Conservation (phyloP, 23 tunicate genomes). For the Ciona savignyi region DNA sequence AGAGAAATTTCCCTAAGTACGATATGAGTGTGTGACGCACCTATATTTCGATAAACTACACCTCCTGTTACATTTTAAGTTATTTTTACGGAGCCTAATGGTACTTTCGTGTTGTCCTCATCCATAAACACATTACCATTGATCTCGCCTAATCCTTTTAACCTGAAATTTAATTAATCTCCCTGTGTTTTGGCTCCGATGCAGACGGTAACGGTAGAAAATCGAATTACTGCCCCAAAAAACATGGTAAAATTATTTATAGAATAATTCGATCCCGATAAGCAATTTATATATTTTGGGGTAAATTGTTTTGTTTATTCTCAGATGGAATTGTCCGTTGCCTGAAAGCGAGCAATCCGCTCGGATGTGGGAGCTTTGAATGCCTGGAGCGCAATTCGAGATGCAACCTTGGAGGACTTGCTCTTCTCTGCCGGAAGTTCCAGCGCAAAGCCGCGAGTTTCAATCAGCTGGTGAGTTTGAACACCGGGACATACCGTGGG, state of each 20-base stretch:
- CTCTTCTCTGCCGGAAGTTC: constrained; percentile 15
- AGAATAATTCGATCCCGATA: neutral
- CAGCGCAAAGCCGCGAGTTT: constrained; percentile 1
- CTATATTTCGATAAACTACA: no score
- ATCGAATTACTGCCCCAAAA: neutral
- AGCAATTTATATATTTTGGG: no score
- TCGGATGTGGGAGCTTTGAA: constrained; percentile 15
- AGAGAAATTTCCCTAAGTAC: neutral
- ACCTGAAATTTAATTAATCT: neutral
- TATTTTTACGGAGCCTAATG: no score
- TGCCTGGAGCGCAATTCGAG: constrained; percentile 7
- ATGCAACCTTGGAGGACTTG: constrained; percentile 9
- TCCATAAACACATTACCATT: neutral
- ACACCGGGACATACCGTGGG: no score
- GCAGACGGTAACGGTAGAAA: neutral
- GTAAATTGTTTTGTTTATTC: neutral
- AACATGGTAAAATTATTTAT: no score
- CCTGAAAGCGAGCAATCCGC: constrained; percentile 2
- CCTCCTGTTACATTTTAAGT: no score
- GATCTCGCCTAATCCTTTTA: neutral
- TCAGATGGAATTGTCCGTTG: constrained; percentile 1
- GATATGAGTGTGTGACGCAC: neutral
- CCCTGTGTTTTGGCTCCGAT: no score
- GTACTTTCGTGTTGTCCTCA: neutral
- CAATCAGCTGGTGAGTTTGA: constrained; percentile 8